Evolutionary conservation across 2,113 vertebrate genomes (phyloP).

Genomic region (Misgurnus mizolepis): DNA sequence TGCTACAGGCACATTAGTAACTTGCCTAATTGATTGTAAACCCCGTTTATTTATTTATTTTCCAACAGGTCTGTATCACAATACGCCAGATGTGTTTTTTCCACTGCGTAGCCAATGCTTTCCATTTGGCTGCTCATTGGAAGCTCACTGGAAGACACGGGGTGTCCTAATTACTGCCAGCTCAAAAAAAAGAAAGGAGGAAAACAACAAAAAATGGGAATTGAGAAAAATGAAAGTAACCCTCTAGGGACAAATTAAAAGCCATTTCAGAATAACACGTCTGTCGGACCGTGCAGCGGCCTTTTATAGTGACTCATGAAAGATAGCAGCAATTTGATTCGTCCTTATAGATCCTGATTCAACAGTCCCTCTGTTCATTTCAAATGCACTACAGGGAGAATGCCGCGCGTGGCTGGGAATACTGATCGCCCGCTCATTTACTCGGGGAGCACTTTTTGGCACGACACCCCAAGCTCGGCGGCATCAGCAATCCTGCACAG

Average conservation of each 20-base stretch:
- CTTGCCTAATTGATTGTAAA: conserved; percentile 50
- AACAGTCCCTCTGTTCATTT: conserved; percentile 45
- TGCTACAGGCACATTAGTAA: conserved; percentile 33
- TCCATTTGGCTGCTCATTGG: conserved; percentile 41
- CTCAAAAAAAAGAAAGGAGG: neutral
- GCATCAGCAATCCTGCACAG: conserved; percentile 51
- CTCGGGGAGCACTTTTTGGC: conserved; percentile 54
- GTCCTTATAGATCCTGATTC: conserved; percentile 22
- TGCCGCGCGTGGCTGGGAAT: conserved; percentile 48
- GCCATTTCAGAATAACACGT: conserved; percentile 32
- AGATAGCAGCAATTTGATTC: conserved; percentile 42
- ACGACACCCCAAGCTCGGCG: conserved; percentile 42
- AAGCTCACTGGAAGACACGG: conserved; percentile 34
- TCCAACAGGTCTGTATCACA: conserved; percentile 39
- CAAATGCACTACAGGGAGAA: conserved; percentile 45
- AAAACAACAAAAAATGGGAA: neutral
- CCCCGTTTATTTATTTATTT: conserved; percentile 42
- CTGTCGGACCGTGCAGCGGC: conserved; percentile 8
- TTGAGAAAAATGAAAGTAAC: neutral
- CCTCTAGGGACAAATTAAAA: conserved; percentile 41
- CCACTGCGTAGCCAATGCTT: conserved; percentile 49
- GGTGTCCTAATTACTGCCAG: conserved; percentile 50
- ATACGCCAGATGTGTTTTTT: conserved; percentile 53
- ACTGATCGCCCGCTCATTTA: conserved; percentile 52
- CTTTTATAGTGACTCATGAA: conserved; percentile 46